Evolutionary conservation across 2,113 vertebrate genomes (phyloP), one percentile per base, ranked within the genome.

Genomic region (Buteo buteo): DNA sequence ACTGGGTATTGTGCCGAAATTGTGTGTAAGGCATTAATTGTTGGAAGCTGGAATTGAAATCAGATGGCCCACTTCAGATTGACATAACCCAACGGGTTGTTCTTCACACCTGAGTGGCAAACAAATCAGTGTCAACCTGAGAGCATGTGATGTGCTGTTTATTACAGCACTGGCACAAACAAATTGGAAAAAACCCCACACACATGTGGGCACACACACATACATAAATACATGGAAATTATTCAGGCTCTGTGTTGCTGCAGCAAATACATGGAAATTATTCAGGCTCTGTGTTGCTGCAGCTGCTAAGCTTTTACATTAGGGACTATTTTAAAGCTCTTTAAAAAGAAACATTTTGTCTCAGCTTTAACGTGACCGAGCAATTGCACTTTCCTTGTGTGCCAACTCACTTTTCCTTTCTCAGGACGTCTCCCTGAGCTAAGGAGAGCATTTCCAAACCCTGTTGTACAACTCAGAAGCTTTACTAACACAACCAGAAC

Each of bases 231-330:
- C 61, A 40, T 52, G 81, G 90, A 82, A 94, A 83, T 90, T 83
- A 93, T 65, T 91, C 86, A 66, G 38, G 52, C 77, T 86, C 54
- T 7, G 3, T 34, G 70, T 72, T 40, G 62, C 86, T 82, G 89
- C 57, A 88, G 65, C 88, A 80, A 94, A 91, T 92, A 66, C 34
- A 70, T 45, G 87, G 84, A 95, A 95, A 93, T 95, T 92, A 94
- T 72, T 93, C 92, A 88, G 59, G 82, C 29, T 64, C 86, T 31
- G 54, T 89, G 94, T 92, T 97, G 88, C 96, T 94, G 95, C 96
- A 97, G 91, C 95, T 95, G 96, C 64, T 95, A 62, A 78, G 87
- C 59, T 94, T 93, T 96, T 93, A 95, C 91, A 59, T 96, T 80
- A 73, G 86, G 84, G 91, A 88, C 89, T 78, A 92, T 90, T 94